Evolutionary conservation across 2,113 vertebrate species (phyloP).

Genomic region (Paraplagusia blochii): DNA sequence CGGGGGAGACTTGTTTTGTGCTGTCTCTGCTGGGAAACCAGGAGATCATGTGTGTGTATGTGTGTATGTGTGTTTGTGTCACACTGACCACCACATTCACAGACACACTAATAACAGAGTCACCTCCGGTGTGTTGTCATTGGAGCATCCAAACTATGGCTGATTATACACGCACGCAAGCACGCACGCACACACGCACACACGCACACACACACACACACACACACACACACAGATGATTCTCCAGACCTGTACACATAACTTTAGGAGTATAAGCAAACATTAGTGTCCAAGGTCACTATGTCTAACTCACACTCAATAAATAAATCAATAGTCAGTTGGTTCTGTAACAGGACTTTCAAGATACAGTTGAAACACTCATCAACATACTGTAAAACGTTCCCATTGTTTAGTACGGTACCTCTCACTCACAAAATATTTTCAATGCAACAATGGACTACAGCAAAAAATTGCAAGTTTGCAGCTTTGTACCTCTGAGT

Average conservation of each 20-base stretch:
- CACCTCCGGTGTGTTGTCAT: slow-evolving; percentile 28
- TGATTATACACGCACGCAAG: slow-evolving; percentile 34
- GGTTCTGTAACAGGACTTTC: no score
- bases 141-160: slow-evolving; percentile 32
- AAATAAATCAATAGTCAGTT: no score
- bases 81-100: slow-evolving; percentile 33
- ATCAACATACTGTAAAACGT: no score
- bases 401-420: no score
- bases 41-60: slow-evolving; percentile 5
- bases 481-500: no score
- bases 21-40: slow-evolving; percentile 62
- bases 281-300: slow-evolving; percentile 1
- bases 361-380: no score
- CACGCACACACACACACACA: slow-evolving; percentile 20
- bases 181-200: slow-evolving; percentile 15
- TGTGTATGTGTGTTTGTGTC: slow-evolving; percentile 15
- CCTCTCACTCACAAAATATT: no score
- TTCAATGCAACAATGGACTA: no score
- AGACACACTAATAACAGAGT: slow-evolving; percentile 41
- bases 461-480: no score
- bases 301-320: no score
- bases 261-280: slow-evolving; percentile 17
- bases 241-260: slow-evolving; percentile 15
- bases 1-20: slow-evolving; percentile 72
- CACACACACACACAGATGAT: neutral